These are phyloP conservation scores for Dallia pectoralis DNA, from an alignment of 2,797 vertebrate genomes.

Conservation along the genomic window DNA sequence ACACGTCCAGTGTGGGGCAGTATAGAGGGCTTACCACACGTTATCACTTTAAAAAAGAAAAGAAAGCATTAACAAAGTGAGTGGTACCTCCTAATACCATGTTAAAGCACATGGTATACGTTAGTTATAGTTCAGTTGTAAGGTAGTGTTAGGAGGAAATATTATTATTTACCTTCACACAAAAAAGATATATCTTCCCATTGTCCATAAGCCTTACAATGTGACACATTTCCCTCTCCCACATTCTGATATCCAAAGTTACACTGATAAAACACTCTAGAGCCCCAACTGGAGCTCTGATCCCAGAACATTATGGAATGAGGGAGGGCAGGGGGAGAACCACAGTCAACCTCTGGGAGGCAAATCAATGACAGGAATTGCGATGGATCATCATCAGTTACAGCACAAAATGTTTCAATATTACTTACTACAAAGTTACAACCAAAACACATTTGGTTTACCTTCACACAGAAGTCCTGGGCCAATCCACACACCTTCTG, in stretches of 20 bases:
- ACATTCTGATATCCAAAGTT: slow-evolving; percentile 72
- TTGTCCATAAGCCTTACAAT: slow-evolving; percentile 54
- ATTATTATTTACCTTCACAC: background rate
- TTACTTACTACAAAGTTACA: background rate
- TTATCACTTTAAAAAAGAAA: slow-evolving; percentile 71
- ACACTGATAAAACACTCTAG: slow-evolving; percentile 74
- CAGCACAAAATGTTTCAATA: background rate
- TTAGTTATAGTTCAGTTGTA: background rate
- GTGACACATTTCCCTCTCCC: slow-evolving; percentile 49
- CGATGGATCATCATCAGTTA: background rate
- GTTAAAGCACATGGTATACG: background rate
- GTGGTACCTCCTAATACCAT: background rate
- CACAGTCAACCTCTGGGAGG: slow-evolving; percentile 79
- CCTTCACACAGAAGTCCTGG: slow-evolving; percentile 70
- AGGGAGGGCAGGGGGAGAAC: slow-evolving; percentile 68
- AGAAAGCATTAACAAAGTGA: background rate
- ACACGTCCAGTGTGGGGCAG: slow-evolving; percentile 69
- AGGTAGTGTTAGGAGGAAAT: background rate
- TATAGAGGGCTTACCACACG: slow-evolving; percentile 75
- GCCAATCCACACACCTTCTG: slow-evolving; percentile 67
- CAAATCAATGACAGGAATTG: slow-evolving; percentile 43
- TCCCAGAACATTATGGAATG: slow-evolving; percentile 74
- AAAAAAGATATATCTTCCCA: slow-evolving; percentile 43
- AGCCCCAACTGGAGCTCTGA: slow-evolving; percentile 64
- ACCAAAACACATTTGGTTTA: slow-evolving; percentile 26